phyloP scores from a whole-genome alignment of 2,888 invertebrate genomes.

The Erpobdella octoculata region DNA sequence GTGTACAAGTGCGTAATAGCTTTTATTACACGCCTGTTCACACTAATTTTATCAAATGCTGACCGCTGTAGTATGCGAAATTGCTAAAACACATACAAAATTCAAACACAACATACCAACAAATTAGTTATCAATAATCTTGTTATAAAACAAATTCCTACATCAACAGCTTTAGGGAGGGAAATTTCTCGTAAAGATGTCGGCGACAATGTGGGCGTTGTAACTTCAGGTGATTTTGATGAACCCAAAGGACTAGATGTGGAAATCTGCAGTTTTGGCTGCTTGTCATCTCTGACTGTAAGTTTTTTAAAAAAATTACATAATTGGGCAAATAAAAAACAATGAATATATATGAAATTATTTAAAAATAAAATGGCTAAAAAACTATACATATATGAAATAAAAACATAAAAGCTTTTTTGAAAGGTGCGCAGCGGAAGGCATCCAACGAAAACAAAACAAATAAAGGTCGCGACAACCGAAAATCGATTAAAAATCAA shows the following conservation, averaged over 20 bases:
- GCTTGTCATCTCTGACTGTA: background rate
- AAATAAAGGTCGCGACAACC: background rate
- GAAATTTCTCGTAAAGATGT: background rate
- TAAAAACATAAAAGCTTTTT: background rate
- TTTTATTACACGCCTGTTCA: too few species aligned
- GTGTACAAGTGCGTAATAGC: too few species aligned
- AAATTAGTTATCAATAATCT: too few species aligned
- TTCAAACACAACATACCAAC: too few species aligned
- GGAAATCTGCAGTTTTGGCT: too few species aligned
- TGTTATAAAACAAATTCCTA: background rate
- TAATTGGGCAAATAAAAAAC: too few species aligned
- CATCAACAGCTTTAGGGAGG: background rate
- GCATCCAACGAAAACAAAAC: background rate
- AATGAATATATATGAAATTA: too few species aligned
- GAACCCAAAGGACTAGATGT: background rate
- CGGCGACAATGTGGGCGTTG: background rate
- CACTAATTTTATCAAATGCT: too few species aligned
- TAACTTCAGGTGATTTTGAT: background rate
- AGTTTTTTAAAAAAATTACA: too few species aligned
- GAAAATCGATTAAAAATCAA: background rate
- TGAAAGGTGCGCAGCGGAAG: background rate
- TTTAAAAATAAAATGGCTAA: too few species aligned
- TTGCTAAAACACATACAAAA: too few species aligned
- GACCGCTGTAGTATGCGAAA: too few species aligned
- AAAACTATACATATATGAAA: background rate